Evolutionary conservation across 2,888 invertebrate species (phyloP).

Genomic region (Steinernema hermaphroditum): DNA sequence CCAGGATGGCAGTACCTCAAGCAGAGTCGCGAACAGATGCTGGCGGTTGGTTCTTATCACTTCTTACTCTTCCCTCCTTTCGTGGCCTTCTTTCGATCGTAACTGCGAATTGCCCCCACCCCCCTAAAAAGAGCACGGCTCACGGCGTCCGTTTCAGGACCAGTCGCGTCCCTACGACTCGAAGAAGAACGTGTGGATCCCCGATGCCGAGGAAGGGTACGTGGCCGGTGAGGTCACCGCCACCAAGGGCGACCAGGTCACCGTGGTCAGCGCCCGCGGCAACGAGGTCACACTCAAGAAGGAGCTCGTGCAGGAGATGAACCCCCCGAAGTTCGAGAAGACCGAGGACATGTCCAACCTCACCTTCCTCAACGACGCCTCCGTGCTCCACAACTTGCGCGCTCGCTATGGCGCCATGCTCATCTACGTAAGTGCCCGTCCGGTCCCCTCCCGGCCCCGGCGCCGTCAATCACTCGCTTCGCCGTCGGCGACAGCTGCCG

Average conservation of each 20-base stretch:
- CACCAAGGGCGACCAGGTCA: slow-evolving; percentile 96
- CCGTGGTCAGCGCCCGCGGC: slow-evolving; percentile 78
- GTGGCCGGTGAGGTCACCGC: slow-evolving; percentile 94
- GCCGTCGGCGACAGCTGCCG: background rate
- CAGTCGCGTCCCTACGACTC: slow-evolving; percentile 98
- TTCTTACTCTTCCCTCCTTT: slow-evolving; percentile 12
- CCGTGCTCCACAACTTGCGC: slow-evolving; percentile 96
- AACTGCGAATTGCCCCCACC: too few species aligned
- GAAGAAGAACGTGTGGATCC: slow-evolving; percentile 95
- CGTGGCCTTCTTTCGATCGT: slow-evolving; percentile 1
- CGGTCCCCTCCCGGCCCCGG: background rate
- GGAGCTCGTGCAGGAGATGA: slow-evolving; percentile 90
- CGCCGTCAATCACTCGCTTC: slow-evolving; percentile 9
- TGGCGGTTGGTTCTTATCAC: slow-evolving; percentile 48
- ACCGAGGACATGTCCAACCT: slow-evolving; percentile 75
- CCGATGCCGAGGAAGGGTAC: slow-evolving; percentile 70
- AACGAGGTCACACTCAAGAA: slow-evolving; percentile 76
- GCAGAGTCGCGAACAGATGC: slow-evolving; percentile 56
- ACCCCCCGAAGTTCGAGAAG: slow-evolving; percentile 98
- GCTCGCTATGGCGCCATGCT: slow-evolving; percentile 95
- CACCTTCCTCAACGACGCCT: slow-evolving; percentile 98
- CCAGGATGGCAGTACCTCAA: slow-evolving; percentile 66
- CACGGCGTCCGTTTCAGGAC: too few species aligned
- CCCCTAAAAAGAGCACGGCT: too few species aligned
- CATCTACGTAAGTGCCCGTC: slow-evolving; percentile 68